These are phyloP conservation scores for Pteropus alecto DNA, from an alignment of 2,113 vertebrate species.

Conservation along the genomic window DNA sequence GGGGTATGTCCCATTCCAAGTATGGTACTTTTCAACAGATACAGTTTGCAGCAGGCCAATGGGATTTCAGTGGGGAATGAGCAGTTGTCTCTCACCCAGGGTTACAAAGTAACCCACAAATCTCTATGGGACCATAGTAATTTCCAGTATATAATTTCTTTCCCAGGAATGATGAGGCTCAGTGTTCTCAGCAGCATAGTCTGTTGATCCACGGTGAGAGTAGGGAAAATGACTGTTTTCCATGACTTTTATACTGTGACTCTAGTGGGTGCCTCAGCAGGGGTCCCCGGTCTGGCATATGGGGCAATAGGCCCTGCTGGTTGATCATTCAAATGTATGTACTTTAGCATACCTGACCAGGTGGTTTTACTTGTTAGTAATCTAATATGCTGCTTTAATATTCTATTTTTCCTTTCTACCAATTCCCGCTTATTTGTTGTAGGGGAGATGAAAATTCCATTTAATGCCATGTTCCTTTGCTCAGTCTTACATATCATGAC, in stretches of 20 bases:
- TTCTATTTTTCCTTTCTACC: background rate
- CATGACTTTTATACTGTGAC: background rate
- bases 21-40: background rate
- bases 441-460: background rate
- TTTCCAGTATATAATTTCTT: background rate
- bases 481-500: background rate
- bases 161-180: background rate
- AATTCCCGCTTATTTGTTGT: background rate
- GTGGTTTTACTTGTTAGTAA: background rate
- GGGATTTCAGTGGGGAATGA: background rate
- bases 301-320: background rate
- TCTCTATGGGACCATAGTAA: background rate
- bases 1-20: background rate
- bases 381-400: background rate
- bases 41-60: background rate
- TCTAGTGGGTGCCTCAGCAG: background rate
- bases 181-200: background rate
- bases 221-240: background rate
- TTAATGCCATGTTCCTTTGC: background rate
- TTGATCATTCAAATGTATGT: background rate
- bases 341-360: background rate
- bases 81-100: background rate
- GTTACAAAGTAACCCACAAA: background rate
- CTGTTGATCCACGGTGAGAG: background rate
- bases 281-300: background rate